A percentile compares a stretch with the other conserved stretches of the same genome.
phyloP scores from a whole-genome alignment of 1,140 invertebrate species.

The Drosophila navojoa region DNA sequence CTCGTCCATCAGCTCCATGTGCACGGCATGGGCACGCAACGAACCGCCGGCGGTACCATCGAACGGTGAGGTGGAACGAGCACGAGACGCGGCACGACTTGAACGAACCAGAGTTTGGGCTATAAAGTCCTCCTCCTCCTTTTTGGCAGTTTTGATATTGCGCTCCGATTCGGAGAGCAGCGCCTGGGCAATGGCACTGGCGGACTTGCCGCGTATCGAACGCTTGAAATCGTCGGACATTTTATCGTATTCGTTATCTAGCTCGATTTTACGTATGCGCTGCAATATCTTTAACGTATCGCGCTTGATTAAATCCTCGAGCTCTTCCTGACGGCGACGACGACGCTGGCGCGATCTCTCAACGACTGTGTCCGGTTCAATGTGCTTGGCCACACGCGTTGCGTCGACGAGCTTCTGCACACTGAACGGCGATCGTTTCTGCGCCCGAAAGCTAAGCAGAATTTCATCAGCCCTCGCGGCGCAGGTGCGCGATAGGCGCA shows the following conservation, averaged over 20 bases:
- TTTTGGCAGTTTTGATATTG: conserved; percentile 85
- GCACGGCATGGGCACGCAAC: conserved; percentile 64
- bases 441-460: conserved; percentile 86
- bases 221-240: conserved; percentile 85
- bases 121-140: conserved; percentile 77
- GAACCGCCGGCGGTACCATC: conserved; percentile 38
- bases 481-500: conserved; percentile 86
- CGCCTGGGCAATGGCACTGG: conserved; percentile 88
- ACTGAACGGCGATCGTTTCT: conserved; percentile 88
- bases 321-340: conserved; percentile 84
- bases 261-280: conserved; percentile 79
- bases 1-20: conserved; percentile 81
- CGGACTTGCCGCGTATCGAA: conserved; percentile 89
- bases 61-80: conserved; percentile 53
- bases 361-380: conserved; percentile 86
- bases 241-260: conserved; percentile 81
- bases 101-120: conserved; percentile 67
- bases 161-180: conserved; percentile 86
- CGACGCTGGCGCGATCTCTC: conserved; percentile 85
- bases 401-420: conserved; percentile 88
- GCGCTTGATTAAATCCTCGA: conserved; percentile 83
- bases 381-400: conserved; percentile 87
- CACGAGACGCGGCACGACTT: conserved; percentile 71
- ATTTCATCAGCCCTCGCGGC: conserved; percentile 88
- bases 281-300: conserved; percentile 84